Evolutionary conservation across 2,113 vertebrate genomes (phyloP).

Genomic region (Dasyurus viverrinus): DNA sequence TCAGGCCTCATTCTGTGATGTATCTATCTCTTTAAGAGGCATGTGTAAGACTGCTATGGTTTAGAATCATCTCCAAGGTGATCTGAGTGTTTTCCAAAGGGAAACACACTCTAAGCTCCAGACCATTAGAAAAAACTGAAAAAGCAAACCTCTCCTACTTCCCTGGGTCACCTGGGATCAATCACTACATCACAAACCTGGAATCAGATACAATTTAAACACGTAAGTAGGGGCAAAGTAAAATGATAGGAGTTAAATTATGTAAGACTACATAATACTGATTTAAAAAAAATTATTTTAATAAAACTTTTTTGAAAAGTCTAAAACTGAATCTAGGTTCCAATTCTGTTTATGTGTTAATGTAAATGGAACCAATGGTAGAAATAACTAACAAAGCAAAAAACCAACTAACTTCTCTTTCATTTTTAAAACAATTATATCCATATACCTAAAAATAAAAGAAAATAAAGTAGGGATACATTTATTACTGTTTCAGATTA

Average conservation of each 20-base stretch:
- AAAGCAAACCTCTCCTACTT: not conserved
- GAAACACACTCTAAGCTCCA: constrained; percentile 32
- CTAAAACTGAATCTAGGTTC: constrained; percentile 11
- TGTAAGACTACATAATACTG: not conserved
- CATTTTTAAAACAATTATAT: not conserved
- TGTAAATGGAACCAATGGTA: constrained; percentile 19
- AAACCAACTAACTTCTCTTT: not conserved
- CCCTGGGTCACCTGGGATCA: not conserved
- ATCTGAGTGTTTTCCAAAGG: constrained; percentile 30
- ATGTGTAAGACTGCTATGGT: constrained; percentile 25
- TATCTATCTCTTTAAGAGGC: constrained; percentile 21
- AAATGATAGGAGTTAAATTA: not conserved
- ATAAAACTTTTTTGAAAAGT: constrained; percentile 9
- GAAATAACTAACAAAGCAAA: constrained; percentile 11
- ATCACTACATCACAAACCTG: not conserved
- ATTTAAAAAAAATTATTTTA: constrained; percentile 27
- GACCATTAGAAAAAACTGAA: not conserved
- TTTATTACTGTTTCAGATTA: not conserved
- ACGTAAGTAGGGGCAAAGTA: not conserved
- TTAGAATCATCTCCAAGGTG: constrained; percentile 50
- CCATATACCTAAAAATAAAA: not conserved
- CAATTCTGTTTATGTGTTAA: constrained; percentile 22
- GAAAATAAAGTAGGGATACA: not conserved
- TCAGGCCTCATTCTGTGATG: constrained; percentile 15
- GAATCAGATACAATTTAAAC: not conserved